phyloP scores from a whole-genome alignment of 2,888 invertebrate species.

The Scaeva pyrastri region DNA sequence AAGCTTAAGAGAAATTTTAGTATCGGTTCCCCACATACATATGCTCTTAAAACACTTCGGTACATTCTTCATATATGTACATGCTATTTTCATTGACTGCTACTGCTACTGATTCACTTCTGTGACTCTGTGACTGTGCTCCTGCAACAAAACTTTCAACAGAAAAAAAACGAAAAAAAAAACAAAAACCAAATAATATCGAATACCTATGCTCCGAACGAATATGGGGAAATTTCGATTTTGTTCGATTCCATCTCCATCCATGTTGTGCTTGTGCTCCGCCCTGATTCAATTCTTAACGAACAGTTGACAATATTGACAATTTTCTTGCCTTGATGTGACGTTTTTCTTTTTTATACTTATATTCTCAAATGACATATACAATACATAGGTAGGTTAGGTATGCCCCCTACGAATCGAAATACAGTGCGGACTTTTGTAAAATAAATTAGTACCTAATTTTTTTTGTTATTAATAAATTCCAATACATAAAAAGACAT shows the following conservation, averaged over 20 bases:
- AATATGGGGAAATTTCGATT: conserved; percentile 70
- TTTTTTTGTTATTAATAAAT: no score
- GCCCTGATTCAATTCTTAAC: conserved; percentile 63
- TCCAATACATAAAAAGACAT: no score
- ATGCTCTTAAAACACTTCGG: conserved; percentile 36
- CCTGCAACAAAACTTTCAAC: conserved; percentile 59
- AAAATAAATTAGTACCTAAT: no score
- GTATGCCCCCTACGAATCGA: no score
- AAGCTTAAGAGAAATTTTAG: conserved; percentile 55
- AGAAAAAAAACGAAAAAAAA: conserved; percentile 7
- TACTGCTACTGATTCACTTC: conserved; percentile 22
- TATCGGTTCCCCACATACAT: conserved; percentile 47
- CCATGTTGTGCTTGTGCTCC: conserved; percentile 64
- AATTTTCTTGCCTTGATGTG: background rate
- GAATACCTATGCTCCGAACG: conserved; percentile 42
- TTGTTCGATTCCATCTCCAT: conserved; percentile 62
- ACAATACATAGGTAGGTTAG: background rate
- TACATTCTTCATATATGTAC: background rate
- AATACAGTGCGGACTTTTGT: no score
- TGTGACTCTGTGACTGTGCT: conserved; percentile 3
- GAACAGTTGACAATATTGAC: background rate
- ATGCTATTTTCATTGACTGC: conserved; percentile 30
- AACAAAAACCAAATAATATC: conserved; percentile 50
- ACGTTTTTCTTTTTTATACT: background rate
- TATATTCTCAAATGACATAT: background rate